These are phyloP conservation scores for Cygnus atratus DNA, from an alignment of 2,113 vertebrate genomes.

Conservation along the genomic window DNA sequence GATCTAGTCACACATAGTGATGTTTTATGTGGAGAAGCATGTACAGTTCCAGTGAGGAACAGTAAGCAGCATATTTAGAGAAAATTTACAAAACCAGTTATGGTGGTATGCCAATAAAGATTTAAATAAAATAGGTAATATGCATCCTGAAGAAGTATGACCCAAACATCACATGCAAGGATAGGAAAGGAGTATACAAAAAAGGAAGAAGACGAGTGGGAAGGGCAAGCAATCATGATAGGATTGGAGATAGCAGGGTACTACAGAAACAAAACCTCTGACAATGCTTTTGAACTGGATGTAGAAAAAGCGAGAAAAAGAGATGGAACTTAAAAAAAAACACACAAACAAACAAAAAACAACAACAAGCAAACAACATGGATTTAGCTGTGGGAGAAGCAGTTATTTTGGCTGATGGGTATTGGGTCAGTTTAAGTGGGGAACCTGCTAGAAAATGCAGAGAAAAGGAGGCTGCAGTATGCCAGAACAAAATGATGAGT, in stretches of 20 bases:
- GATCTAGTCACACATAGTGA: not conserved
- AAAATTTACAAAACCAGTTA: not conserved
- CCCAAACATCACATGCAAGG: not conserved
- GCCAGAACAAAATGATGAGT: conserved; percentile 12
- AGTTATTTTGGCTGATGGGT: not conserved
- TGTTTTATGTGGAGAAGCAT: not conserved
- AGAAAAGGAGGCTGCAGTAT: not conserved
- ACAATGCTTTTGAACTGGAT: not conserved
- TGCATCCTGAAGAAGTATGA: not conserved
- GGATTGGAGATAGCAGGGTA: not conserved
- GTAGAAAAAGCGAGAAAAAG: not conserved
- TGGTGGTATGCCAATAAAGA: not conserved
- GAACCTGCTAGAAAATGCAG: not conserved
- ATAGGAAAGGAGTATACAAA: not conserved
- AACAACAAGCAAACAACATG: not conserved
- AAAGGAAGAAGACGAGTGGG: not conserved
- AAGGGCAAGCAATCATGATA: not conserved
- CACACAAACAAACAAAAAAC: too few relatives aligned
- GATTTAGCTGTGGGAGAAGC: not conserved
- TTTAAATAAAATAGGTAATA: not conserved
- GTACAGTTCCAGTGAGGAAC: not conserved
- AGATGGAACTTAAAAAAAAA: not conserved
- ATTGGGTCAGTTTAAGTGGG: not conserved
- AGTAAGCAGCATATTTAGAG: not conserved
- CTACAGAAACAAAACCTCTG: not conserved